Evolutionary conservation across 2,113 vertebrate genomes (phyloP), one percentile per base, ranked within the genome.

Genomic region (Rhineura floridana): DNA sequence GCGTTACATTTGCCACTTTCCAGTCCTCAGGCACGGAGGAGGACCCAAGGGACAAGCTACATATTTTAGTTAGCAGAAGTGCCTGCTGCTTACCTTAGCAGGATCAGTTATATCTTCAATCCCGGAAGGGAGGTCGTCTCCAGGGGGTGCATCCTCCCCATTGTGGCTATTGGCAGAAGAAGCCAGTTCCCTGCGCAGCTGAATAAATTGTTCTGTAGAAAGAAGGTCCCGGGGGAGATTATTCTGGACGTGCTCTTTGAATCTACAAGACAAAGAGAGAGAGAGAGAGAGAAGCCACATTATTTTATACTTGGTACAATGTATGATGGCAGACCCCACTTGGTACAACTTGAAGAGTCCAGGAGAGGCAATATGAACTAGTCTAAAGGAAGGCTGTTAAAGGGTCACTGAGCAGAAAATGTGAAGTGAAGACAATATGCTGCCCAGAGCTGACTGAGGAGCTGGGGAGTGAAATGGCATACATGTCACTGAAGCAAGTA

Each of bases 211-310:
- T 87, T 98, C 98, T 1, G 98, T 96, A 25, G 98, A 98, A 93
- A 99, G 94, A 83, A 99, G 97, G 92, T 99, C 98, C 92, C 98
- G 98, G 75, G 99, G 99, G 92, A 99, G 95, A 96, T 98, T 98
- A 96, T 95, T 98, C 95, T 99, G 98, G 78, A 99, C 96, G 8
- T 99, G 98, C 1, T 99, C 99, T 96, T 98, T 99, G 93, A 99
- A 99, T 96, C 99, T 99, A 81, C 7, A 83, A 67, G 33, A 2
- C 5, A 25, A 33, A 13, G 52, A 63, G 44, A 65, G 3, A 44
- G 63, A 55, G 39, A 72, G 17, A n/a, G 69, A 67, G 65, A 30
- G 13, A 30, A 59, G 42, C 12, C 50, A 33, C 11, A 7, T 15
- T 46, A 36, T 46, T 48, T 63, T 15, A 4, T 15, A 28, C 52